A percentile compares a stretch with the other conserved stretches of the same genome.
These are phyloP conservation scores for Pocillopora grandis DNA, from an alignment of 92 coral and sea anemone species.

Conservation along the genomic window DNA sequence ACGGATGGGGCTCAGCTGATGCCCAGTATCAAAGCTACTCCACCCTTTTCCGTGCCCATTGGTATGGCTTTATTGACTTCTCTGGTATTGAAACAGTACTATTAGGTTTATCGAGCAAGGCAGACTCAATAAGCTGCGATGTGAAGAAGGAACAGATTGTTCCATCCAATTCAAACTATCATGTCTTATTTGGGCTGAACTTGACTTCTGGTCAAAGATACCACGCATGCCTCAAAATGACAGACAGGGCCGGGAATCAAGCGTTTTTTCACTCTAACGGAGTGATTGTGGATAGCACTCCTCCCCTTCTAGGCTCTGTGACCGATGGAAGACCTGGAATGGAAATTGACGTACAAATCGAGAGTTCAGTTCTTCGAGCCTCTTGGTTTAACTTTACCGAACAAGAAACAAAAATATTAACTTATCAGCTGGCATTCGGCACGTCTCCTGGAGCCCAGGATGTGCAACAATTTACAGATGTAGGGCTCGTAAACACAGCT, in stretches of 20 bases:
- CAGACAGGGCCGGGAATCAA: conserved; percentile 82
- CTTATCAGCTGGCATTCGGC: conserved; percentile 89
- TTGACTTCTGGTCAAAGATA: conserved; percentile 75
- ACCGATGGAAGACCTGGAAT: conserved; percentile 67
- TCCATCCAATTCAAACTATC: conserved; percentile 51
- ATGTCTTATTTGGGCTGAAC: conserved; percentile 69
- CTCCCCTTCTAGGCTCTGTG: conserved; percentile 78
- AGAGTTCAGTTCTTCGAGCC: conserved; percentile 80
- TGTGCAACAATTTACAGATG: not conserved
- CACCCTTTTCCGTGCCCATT: conserved; percentile 83
- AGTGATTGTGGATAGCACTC: conserved; percentile 73
- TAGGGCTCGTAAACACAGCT: conserved; percentile 51
- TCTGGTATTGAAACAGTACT: conserved; percentile 67
- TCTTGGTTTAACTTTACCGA: conserved; percentile 85
- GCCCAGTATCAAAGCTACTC: conserved; percentile 76
- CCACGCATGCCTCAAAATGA: conserved; percentile 72
- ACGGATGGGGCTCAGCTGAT: conserved; percentile 93
- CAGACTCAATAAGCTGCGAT: conserved; percentile 60
- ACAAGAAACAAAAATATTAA: conserved; percentile 71
- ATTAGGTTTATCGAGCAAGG: conserved; percentile 75
- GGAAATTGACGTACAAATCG: conserved; percentile 66
- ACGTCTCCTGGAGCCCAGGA: conserved; percentile 68
- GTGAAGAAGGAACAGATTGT: conserved; percentile 54
- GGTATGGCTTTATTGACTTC: conserved; percentile 83
- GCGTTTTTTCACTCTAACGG: conserved; percentile 81